These are phyloP conservation scores for Procambarus virginalis DNA, from an alignment of 1,140 invertebrate genomes.

Conservation along the genomic window DNA sequence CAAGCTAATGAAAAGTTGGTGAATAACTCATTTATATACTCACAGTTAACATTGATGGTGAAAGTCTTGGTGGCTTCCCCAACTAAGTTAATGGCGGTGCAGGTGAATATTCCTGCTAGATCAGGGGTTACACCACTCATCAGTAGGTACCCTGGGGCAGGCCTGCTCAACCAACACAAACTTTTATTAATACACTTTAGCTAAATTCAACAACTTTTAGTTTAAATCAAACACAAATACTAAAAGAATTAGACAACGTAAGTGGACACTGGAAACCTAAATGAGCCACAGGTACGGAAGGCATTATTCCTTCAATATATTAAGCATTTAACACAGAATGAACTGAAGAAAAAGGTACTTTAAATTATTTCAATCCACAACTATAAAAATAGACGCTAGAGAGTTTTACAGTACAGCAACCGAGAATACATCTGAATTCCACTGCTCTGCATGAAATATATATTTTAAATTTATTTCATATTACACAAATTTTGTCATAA, in stretches of 20 bases:
- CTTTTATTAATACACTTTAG: background rate
- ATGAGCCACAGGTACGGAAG: too few species aligned
- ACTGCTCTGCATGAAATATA: background rate
- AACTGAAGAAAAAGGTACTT: too few species aligned
- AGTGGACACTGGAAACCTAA: too few species aligned
- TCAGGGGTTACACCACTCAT: conserved; percentile 51
- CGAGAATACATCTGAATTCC: too few species aligned
- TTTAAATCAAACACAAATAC: background rate
- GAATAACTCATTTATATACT: conserved; percentile 19
- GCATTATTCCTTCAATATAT: too few species aligned
- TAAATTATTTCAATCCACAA: too few species aligned
- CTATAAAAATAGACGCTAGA: too few species aligned
- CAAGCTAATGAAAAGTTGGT: background rate
- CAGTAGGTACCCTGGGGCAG: conserved; percentile 47
- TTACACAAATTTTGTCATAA: background rate
- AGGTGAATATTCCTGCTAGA: conserved; percentile 49
- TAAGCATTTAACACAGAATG: too few species aligned
- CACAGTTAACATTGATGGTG: conserved; percentile 57
- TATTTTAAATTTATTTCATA: too few species aligned
- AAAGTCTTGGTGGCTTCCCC: conserved; percentile 49
- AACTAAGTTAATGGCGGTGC: conserved; percentile 38
- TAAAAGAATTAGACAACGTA: too few species aligned
- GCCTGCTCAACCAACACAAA: conserved; percentile 16
- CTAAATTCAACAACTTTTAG: background rate
- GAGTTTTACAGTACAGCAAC: too few species aligned